Base-by-base conservation (phyloP, 2,888 invertebrate genomes). In the Nemurella pictetii region DNA sequence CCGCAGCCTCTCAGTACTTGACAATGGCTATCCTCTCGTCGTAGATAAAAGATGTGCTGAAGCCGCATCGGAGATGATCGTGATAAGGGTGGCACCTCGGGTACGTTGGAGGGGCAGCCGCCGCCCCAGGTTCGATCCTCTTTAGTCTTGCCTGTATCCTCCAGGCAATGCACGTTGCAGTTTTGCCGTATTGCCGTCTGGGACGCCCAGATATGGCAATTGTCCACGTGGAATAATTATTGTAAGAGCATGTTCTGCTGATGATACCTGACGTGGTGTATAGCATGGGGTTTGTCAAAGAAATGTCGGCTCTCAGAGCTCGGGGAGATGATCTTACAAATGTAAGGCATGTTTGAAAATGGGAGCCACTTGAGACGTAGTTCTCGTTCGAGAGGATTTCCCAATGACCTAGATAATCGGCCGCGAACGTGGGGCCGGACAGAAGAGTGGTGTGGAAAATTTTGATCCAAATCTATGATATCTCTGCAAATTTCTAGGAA, bases 1-100 rank as follows among this genome's bases (percentile, higher is more conserved):
- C 27, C 75, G 28, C 27, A 9, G 75, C n/a, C 75, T 75, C 75
- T 75, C 75, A 4, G 15, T 25, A 77, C 80, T 30, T 30, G 80
- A 81, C 80, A 81, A 35, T 75, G 75, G 75, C 75, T 75, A 75
- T 28, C 36, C 78, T 7, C 32, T 30, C 35, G 7, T 25, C 29
- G 0, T 3, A 80, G 80, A 81, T 81, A 81, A 81, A 32, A 81
- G 80, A 81, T 81, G n/a, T 26, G 80, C 80, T 81, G 80, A 81
- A 75, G n/a, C 35, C 32, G 80, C 80, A 81, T 1, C 35, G n/a
- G n/a, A 29, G 80, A 81, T 81, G 80, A 26, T 26, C 9, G 80
- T 81, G 80, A 81, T 81, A 81, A 36, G 80, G 32, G 80, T 30
- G 9, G 80, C 28, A 32, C 80, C 30, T 26, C 1, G 35, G n/a